Conservation (phyloP, 1,140 invertebrate species). For the Heliconius nattereri region DNA sequence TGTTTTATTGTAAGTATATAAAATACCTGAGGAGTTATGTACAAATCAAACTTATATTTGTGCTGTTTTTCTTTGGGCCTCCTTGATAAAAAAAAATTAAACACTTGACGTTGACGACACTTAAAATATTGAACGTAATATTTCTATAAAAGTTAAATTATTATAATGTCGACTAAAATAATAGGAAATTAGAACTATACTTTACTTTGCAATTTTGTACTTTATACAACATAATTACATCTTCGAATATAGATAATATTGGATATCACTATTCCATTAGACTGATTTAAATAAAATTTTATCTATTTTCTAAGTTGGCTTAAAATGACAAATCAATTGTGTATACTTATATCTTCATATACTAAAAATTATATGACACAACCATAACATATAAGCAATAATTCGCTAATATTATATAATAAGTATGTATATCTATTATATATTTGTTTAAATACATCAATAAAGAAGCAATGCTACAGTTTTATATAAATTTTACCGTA, state of each 20-base stretch:
- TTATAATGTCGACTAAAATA: no score
- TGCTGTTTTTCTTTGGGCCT: background rate
- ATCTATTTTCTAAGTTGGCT: background rate
- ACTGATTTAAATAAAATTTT: no score
- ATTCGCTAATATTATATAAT: background rate
- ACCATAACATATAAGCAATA: conserved; percentile 19
- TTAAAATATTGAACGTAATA: no score
- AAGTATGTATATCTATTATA: no score
- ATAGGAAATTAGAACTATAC: no score
- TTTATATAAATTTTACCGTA: background rate
- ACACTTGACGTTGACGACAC: background rate
- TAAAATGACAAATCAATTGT: background rate
- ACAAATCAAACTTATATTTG: background rate
- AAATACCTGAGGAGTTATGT: background rate
- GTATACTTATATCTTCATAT: background rate
- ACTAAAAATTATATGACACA: conserved; percentile 27
- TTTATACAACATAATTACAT: no score
- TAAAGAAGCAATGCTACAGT: background rate
- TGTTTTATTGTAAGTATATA: background rate
- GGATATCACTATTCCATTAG: no score
- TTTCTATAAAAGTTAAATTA: no score
- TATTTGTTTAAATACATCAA: no score
- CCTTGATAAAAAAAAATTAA: background rate
- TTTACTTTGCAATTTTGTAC: no score
- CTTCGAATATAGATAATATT: no score